Percentiles rank a stretch among this genome's conserved stretches.
Conservation (phyloP, 2,113 vertebrate genomes). For the Nipponia nippon region DNA sequence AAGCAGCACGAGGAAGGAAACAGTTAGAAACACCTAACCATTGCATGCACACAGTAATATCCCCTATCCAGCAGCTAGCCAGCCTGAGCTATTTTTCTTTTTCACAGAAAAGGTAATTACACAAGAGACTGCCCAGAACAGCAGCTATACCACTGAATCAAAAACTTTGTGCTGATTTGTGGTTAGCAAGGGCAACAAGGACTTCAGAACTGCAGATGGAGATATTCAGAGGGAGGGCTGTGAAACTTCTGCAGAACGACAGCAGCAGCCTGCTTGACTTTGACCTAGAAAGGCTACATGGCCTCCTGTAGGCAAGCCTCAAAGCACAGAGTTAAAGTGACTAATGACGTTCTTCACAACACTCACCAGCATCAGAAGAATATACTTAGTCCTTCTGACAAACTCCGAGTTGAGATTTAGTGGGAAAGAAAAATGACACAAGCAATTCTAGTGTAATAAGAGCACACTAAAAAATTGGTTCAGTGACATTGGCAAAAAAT, state of each 20-base stretch:
- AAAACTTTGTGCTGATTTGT: not conserved
- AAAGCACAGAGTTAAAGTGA: not conserved
- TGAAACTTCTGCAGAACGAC: not conserved
- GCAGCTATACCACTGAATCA: not conserved
- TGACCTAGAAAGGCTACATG: not conserved
- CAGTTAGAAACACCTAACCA: not conserved
- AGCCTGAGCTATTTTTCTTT: not conserved
- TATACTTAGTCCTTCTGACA: not conserved
- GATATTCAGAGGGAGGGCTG: not conserved
- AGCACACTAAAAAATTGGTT: not conserved
- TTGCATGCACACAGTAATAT: not conserved
- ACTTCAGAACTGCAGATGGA: not conserved
- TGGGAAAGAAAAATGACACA: not conserved
- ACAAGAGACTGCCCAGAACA: not conserved
- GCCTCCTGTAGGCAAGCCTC: not conserved
- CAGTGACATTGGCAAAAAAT: not conserved
- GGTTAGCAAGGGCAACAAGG: conserved; percentile 1
- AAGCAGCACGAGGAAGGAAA: not conserved
- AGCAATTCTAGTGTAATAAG: not conserved
- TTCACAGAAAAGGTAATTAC: not conserved
- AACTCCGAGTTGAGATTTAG: not conserved
- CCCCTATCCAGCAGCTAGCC: not conserved
- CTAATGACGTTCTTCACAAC: not conserved
- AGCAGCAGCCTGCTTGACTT: not conserved
- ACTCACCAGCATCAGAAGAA: not conserved